These are phyloP conservation scores for Phortica magna DNA, from an alignment of 2,888 invertebrate species.

Conservation along the genomic window DNA sequence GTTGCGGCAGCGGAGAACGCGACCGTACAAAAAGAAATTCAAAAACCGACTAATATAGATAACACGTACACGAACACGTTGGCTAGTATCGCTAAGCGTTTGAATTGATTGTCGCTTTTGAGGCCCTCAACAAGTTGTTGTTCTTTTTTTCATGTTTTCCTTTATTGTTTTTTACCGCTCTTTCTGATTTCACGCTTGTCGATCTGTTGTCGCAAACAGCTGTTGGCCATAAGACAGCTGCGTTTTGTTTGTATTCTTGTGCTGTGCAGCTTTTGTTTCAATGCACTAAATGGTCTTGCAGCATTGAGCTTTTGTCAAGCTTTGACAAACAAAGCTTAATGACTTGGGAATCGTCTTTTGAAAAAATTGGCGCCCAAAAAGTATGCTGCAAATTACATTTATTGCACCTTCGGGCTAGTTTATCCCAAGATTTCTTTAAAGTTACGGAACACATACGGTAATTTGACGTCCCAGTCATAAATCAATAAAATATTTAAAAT, in stretches of 20 bases:
- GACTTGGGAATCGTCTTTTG: background rate
- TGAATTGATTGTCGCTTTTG: background rate
- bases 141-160: no score
- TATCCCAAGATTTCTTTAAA: no score
- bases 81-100: background rate
- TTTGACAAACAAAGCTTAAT: background rate
- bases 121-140: background rate
- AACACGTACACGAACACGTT: background rate
- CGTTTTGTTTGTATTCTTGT: background rate
- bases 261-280: background rate
- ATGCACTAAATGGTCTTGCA: background rate
- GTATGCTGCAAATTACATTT: no score
- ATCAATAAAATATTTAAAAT: no score
- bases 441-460: no score
- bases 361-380: no score
- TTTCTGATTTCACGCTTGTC: background rate
- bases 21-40: slow-evolving; percentile 20
- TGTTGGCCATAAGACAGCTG: background rate
- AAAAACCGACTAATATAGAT: slow-evolving; percentile 7
- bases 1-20: background rate
- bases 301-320: background rate
- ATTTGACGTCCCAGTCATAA: no score
- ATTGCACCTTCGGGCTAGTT: no score
- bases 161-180: background rate
- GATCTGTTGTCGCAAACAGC: background rate